Base-by-base conservation (phyloP, 2,113 vertebrate genomes). In the Vulpes vulpes region DNA sequence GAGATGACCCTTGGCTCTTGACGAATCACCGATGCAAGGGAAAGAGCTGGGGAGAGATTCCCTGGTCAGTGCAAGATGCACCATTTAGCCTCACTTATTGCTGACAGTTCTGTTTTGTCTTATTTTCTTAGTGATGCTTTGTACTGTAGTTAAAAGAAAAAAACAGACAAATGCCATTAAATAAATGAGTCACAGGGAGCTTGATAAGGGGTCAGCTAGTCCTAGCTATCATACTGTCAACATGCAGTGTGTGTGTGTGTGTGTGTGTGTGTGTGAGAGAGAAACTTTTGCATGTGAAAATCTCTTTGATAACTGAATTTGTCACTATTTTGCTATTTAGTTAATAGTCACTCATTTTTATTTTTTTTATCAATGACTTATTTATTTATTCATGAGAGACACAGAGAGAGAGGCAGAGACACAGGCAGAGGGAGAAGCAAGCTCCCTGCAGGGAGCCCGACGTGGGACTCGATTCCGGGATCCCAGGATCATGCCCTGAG, bases 101-200 rank as follows among this genome's bases (percentile, higher is more conserved):
- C 49, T 53, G 1, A 69, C 79, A 35, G 9, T 55, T 82, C 1
- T 78, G 8, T 49, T 93, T 93, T 76, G 19, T 86, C 53, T 92
- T 94, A 14, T 91, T 94, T 89, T 60, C 57, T 76, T 92, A 69
- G 64, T 57, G 81, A 38, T 59, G 71, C 2, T 89, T 84, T 69
- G 14, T 73, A 51, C 43, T 57, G 12, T 69, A 10, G 55, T 15
- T 81, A 30, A 91, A 93, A 90, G 20, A 98, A 87, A 79, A 3
- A 32, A 51, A 11, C n/a, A 79, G 32, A 16, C 1, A 92, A 73
- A 94, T 90, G 0, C 11, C 59, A 90, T 76, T 93, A 53, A 93
- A 78, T 32, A 71, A 92, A 35, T 71, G 14, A 67, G 62, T 91
- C 30, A 91, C 5, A 30, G 57, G 35, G 23, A 76, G 15, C 35